Conservation (phyloP, 92 coral and sea anemone genomes). For the Epizoanthus rinbou region DNA sequence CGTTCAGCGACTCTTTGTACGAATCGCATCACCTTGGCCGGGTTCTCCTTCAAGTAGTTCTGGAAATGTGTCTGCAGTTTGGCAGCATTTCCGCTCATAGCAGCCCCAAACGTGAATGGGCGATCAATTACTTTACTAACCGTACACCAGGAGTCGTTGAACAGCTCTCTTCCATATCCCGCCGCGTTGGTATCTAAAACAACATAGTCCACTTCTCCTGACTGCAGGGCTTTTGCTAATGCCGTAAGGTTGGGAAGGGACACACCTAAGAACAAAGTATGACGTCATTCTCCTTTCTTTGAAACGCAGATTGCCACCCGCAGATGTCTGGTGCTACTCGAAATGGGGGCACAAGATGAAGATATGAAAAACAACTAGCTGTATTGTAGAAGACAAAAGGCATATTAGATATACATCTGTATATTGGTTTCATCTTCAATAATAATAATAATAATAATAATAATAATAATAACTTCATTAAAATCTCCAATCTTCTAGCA, state of each 20-base stretch:
- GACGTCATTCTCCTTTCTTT: no score
- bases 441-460: no score
- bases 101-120: neutral
- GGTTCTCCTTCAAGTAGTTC: conserved; percentile 8
- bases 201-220: neutral
- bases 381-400: no score
- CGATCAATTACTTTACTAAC: neutral
- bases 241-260: neutral
- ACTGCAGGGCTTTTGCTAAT: neutral
- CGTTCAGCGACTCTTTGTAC: neutral
- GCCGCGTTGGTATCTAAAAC: conserved; percentile 5
- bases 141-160: conserved; percentile 14
- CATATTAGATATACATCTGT: no score
- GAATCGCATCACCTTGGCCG: neutral
- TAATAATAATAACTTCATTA: no score
- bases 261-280: no score
- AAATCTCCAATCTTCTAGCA: neutral
- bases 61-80: neutral
- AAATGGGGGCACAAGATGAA: no score
- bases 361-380: no score
- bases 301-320: no score
- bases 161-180: conserved; percentile 6
- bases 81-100: neutral
- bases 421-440: no score
- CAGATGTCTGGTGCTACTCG: no score